Conservation (phyloP, 1,140 invertebrate genomes). For the Saccostrea echinata region DNA sequence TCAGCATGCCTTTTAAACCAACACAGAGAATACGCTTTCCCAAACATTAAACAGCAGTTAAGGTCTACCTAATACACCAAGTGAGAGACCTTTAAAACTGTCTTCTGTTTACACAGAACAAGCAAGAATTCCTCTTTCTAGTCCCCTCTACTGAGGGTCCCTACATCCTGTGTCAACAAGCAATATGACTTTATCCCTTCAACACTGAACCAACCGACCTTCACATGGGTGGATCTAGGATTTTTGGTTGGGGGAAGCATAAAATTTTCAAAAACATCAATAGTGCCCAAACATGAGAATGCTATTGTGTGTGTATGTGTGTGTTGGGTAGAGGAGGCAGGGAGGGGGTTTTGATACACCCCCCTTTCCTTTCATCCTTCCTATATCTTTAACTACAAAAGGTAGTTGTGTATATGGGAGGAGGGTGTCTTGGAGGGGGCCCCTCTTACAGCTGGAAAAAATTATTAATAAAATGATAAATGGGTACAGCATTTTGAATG, state of each 20-base stretch:
- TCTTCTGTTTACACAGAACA: constrained; percentile 5
- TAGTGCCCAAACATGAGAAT: neutral
- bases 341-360: neutral
- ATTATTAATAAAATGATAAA: no score
- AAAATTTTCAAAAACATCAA: no score
- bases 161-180: constrained; percentile 17
- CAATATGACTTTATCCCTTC: constrained; percentile 25
- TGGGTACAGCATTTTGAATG: no score
- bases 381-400: no score
- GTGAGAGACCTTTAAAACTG: constrained; percentile 2
- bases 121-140: neutral
- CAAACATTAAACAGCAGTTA: constrained; percentile 35
- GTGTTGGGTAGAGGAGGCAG: neutral
- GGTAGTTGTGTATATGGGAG: neutral
- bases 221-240: no score
- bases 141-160: neutral
- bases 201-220: neutral
- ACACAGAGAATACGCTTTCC: constrained; percentile 6
- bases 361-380: neutral
- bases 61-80: constrained; percentile 15
- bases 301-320: neutral
- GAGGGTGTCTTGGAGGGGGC: neutral
- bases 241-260: no score
- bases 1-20: constrained; percentile 36
- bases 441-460: no score